These are phyloP conservation scores for Panthera uncia DNA, from an alignment of 2,113 vertebrate species.

Conservation along the genomic window DNA sequence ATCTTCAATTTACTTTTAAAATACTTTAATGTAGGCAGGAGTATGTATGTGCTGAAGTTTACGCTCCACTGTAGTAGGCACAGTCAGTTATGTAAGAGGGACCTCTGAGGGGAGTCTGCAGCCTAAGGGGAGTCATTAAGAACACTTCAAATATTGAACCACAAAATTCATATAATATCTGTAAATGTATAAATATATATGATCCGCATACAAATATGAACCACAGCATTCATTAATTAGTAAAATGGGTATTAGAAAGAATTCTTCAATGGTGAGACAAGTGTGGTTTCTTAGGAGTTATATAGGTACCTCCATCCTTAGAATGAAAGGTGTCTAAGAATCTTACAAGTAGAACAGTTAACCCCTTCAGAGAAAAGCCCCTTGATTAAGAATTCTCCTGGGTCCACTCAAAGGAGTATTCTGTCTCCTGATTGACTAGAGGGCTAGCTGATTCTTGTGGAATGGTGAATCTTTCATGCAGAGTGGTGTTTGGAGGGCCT, in stretches of 20 bases:
- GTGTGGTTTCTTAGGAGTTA: neutral
- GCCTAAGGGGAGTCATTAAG: neutral
- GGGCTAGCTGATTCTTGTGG: neutral
- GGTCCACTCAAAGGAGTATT: neutral
- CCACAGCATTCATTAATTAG: neutral
- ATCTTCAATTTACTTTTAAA: neutral
- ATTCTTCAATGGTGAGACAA: neutral
- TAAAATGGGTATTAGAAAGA: conserved; percentile 3
- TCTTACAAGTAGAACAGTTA: neutral
- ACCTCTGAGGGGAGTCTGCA: neutral
- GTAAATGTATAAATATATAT: neutral
- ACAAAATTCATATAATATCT: neutral
- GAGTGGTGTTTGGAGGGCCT: neutral
- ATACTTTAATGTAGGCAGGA: neutral
- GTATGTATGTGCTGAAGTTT: neutral
- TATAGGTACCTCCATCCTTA: neutral
- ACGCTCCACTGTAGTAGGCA: neutral
- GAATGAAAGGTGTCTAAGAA: neutral
- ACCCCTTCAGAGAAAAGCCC: neutral
- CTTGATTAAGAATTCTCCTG: neutral
- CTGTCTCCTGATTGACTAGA: neutral
- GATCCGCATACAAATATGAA: neutral
- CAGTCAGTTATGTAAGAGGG: neutral
- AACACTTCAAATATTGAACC: neutral
- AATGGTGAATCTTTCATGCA: neutral